Conservation (phyloP, 30 jellyfish, hydroid and myxozoan genomes). For the Nemopilema nomurai region DNA sequence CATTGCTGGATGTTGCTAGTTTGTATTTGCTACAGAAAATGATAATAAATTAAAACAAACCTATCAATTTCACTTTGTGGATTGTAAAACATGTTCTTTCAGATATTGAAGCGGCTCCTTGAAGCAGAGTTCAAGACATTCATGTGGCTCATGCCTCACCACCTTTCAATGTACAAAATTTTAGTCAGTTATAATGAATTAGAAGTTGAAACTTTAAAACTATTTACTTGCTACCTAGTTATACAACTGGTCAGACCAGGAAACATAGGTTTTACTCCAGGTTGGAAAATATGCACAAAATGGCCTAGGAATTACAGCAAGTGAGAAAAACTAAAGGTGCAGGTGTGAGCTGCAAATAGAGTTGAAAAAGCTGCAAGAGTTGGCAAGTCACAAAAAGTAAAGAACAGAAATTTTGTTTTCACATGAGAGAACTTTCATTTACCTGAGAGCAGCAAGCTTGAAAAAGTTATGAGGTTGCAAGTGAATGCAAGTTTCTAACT, state of each 20-base stretch:
- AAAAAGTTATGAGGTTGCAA: background rate
- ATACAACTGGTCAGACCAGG: background rate
- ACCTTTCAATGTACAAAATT: conserved; percentile 37
- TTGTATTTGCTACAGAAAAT: background rate
- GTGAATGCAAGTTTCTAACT: background rate
- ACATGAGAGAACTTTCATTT: background rate
- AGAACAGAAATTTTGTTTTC: background rate
- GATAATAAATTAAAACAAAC: conserved; percentile 26
- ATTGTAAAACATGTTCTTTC: conserved; percentile 41
- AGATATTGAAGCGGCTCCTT: conserved; percentile 56
- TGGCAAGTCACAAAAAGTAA: background rate
- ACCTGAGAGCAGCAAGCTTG: background rate
- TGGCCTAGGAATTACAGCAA: background rate
- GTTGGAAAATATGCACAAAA: background rate
- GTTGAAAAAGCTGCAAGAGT: background rate
- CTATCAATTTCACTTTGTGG: conserved; percentile 44
- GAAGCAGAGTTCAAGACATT: conserved; percentile 53
- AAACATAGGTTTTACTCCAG: background rate
- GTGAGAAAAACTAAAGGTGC: background rate
- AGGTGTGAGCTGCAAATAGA: background rate
- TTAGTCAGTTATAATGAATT: conserved; percentile 26
- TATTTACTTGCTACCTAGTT: background rate
- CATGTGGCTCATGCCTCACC: conserved; percentile 58
- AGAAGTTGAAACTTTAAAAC: background rate
- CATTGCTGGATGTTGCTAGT: conserved; percentile 2